phyloP scores from a whole-genome alignment of 2,113 vertebrate species.

The Istiophorus platypterus region DNA sequence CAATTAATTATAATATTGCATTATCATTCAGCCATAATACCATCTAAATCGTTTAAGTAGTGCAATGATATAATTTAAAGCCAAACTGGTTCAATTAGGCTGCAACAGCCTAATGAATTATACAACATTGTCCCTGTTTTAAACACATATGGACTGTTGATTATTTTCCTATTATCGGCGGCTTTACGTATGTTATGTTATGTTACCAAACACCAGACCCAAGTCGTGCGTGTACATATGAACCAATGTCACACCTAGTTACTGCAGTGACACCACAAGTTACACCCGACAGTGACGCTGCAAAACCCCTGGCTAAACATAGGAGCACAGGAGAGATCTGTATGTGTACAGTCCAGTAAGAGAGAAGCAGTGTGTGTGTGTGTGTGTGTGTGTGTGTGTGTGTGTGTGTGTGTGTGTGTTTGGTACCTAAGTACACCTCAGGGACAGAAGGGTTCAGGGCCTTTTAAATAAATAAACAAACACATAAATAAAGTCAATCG shows the following conservation, averaged over 20 bases:
- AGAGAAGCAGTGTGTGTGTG: slow-evolving; percentile 5
- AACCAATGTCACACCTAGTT: slow-evolving; percentile 59
- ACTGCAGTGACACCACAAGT: slow-evolving; percentile 38
- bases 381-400: slow-evolving; percentile 32
- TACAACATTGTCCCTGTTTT: background rate
- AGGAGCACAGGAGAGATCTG: slow-evolving; percentile 41
- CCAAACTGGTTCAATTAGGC: background rate
- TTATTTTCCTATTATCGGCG: slow-evolving; percentile 1
- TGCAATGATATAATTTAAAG: background rate
- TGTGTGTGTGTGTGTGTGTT: slow-evolving; percentile 31
- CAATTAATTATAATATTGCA: background rate
- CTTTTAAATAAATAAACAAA: slow-evolving; percentile 80
- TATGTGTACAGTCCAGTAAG: slow-evolving; percentile 34
- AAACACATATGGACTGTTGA: background rate
- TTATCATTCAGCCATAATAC: background rate
- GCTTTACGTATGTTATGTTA: slow-evolving; percentile 10
- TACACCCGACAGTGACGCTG: slow-evolving; percentile 44
- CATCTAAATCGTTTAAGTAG: background rate
- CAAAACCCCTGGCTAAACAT: slow-evolving; percentile 57
- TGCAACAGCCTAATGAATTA: background rate
- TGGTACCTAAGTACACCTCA: slow-evolving; percentile 67
- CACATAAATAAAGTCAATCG: slow-evolving; percentile 78
- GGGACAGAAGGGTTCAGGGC: slow-evolving; percentile 66
- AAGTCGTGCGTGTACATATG: background rate
- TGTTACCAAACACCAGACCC: slow-evolving; percentile 36